phyloP scores from a whole-genome alignment of 2,797 vertebrate genomes.

The Pterois miles region DNA sequence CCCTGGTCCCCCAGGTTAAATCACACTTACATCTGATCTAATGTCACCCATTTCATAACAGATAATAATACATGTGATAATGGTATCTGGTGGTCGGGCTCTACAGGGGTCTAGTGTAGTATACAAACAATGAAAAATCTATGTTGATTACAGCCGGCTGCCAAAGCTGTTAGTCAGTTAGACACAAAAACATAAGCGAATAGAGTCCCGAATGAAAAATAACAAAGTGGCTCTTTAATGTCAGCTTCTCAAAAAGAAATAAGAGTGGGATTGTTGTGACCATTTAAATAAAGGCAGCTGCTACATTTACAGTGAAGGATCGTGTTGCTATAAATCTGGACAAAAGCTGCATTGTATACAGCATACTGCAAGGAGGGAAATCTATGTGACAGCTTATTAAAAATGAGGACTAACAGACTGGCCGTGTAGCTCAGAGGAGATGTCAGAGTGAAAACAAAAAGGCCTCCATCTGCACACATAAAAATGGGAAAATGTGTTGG shows the following conservation, averaged over 20 bases:
- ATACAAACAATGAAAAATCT: no score
- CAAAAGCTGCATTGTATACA: neutral
- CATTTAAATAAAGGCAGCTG: neutral
- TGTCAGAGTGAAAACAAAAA: conserved; percentile 6
- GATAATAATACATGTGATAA: no score
- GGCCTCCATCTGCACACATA: conserved; percentile 3
- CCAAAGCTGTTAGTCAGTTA: no score
- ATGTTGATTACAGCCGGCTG: no score
- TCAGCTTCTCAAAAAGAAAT: neutral
- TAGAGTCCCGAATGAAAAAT: neutral
- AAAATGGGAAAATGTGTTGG: conserved; percentile 4
- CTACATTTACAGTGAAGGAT: neutral
- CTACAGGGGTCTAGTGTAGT: no score
- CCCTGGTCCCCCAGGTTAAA: no score
- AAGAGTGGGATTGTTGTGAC: neutral
- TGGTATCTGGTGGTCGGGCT: no score
- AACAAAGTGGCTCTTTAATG: neutral
- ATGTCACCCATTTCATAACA: no score
- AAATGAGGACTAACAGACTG: neutral
- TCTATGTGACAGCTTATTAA: conserved; percentile 22
- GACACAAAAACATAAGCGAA: neutral
- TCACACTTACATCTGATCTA: no score
- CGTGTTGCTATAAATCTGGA: neutral
- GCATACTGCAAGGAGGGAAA: neutral
- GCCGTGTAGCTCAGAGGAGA: neutral